phyloP scores from a whole-genome alignment of 1,140 invertebrate genomes.

The Drosophila willistoni region DNA sequence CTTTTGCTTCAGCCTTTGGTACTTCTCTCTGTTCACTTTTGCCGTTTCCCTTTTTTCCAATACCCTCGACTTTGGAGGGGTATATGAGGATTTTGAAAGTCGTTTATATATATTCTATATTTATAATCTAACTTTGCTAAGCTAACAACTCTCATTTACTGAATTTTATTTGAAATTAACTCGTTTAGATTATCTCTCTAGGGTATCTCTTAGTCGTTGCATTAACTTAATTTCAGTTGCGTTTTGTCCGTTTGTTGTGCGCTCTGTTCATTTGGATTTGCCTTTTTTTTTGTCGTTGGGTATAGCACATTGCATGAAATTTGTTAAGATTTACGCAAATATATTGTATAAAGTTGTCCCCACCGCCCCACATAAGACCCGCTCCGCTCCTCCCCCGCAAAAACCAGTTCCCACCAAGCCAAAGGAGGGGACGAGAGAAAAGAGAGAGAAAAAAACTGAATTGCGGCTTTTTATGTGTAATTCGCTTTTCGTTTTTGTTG shows the following conservation, averaged over 20 bases:
- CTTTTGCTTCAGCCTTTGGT: conserved; percentile 53
- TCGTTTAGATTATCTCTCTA: neutral
- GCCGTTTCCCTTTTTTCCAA: conserved; percentile 19
- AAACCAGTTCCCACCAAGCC: neutral
- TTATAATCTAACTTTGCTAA: neutral
- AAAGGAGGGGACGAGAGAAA: conserved; percentile 16
- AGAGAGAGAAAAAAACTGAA: conserved; percentile 59
- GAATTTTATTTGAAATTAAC: no score
- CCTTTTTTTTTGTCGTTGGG: conserved; percentile 34
- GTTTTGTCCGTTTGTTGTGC: conserved; percentile 19
- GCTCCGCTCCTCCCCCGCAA: no score
- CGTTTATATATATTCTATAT: neutral
- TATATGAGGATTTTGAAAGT: neutral
- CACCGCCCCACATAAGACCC: neutral
- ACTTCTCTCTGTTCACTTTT: conserved; percentile 43
- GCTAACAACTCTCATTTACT: no score
- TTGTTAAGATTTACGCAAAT: conserved; percentile 73
- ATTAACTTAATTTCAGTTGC: neutral
- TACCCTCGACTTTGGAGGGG: neutral
- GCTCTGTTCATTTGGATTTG: conserved; percentile 60
- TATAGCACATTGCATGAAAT: conserved; percentile 56
- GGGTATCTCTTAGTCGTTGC: neutral
- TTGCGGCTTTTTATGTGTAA: conserved; percentile 81
- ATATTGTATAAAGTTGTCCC: conserved; percentile 44
- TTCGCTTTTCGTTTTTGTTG: conserved; percentile 57